phyloP scores from a whole-genome alignment of 2,113 vertebrate species.

The Sapajus apella region DNA sequence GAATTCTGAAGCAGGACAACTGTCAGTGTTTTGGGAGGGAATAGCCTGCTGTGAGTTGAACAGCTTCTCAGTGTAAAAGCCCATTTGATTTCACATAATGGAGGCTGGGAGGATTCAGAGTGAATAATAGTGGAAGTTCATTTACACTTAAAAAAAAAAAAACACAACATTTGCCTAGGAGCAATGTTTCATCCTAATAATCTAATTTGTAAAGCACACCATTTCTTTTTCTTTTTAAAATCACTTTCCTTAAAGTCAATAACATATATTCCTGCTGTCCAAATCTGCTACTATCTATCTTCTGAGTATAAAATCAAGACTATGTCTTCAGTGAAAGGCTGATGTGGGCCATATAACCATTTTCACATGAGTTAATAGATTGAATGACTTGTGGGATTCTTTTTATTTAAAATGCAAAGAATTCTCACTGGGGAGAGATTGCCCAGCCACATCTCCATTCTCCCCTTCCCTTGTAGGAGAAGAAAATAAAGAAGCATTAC shows the following conservation, averaged over 20 bases:
- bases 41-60: slow-evolving; percentile 5
- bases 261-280: slow-evolving; percentile 69
- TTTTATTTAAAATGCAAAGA: slow-evolving; percentile 39
- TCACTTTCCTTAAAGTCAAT: slow-evolving; percentile 67
- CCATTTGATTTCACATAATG: slow-evolving; percentile 72
- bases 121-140: slow-evolving; percentile 44
- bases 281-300: slow-evolving; percentile 59
- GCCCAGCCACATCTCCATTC: neutral
- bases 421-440: neutral
- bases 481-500: slow-evolving; percentile 18
- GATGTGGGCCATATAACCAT: neutral
- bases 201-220: slow-evolving; percentile 74
- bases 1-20: slow-evolving; percentile 1
- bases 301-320: slow-evolving; percentile 67
- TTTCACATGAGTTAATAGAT: slow-evolving; percentile 39
- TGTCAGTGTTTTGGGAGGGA: neutral
- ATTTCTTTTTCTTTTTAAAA: slow-evolving; percentile 46
- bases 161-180: slow-evolving; percentile 72
- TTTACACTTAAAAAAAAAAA: slow-evolving; percentile 84
- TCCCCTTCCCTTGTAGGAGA: neutral
- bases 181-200: slow-evolving; percentile 74
- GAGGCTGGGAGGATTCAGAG: slow-evolving; percentile 60
- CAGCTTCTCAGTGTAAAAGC: slow-evolving; percentile 55
- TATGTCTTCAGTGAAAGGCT: slow-evolving; percentile 57
- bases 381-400: neutral